These are phyloP conservation scores for Rhipidura dahli DNA, from an alignment of 2,113 vertebrate species.

Conservation along the genomic window DNA sequence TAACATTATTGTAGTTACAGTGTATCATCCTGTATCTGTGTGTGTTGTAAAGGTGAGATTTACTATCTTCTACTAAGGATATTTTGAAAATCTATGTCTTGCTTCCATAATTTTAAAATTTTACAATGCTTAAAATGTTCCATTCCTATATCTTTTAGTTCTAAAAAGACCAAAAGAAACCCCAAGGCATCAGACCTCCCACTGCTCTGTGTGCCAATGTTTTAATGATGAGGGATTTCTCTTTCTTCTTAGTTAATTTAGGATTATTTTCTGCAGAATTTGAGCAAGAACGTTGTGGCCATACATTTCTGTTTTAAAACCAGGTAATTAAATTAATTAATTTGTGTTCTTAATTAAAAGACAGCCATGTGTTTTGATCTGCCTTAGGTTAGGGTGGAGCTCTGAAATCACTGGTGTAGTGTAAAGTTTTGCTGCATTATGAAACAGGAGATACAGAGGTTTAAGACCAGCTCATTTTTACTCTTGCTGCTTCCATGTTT, in stretches of 20 bases:
- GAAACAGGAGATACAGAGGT: neutral
- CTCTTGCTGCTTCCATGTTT: neutral
- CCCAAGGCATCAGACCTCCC: rapidly evolving
- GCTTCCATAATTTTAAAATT: neutral
- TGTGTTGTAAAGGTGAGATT: neutral
- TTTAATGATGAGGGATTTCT: neutral
- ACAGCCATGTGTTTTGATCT: neutral
- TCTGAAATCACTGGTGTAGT: neutral
- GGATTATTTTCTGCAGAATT: neutral
- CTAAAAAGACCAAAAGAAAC: neutral
- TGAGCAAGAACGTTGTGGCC: neutral
- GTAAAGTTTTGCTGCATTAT: neutral
- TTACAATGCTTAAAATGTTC: neutral
- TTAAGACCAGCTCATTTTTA: neutral
- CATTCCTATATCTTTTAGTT: neutral
- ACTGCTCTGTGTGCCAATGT: neutral
- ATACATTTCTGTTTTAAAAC: neutral
- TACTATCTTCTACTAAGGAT: neutral
- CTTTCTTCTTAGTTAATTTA: neutral
- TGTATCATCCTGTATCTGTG: neutral
- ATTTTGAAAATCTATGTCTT: neutral
- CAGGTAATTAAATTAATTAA: no score
- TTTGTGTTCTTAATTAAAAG: neutral
- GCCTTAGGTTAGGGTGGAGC: neutral
- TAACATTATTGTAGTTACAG: neutral